Evolutionary conservation across 2,888 invertebrate genomes (phyloP).

Genomic region (Drosophila subsilvestris): DNA sequence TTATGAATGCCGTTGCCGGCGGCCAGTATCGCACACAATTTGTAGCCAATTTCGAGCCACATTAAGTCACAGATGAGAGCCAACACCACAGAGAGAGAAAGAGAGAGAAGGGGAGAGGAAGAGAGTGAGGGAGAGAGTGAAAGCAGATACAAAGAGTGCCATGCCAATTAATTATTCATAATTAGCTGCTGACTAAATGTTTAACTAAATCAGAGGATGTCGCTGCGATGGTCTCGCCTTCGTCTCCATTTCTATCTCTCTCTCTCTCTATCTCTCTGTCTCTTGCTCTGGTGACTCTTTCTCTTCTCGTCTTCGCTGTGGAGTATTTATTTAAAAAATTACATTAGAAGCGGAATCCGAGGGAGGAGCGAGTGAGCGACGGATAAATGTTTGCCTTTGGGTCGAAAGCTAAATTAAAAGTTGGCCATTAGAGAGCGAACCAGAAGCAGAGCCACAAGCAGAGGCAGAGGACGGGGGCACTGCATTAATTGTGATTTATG

Average conservation of each 20-base stretch:
- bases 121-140: background rate
- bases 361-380: conserved; percentile 9
- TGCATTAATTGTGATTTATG: conserved; percentile 58
- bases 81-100: conserved; percentile 1
- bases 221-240: conserved; percentile 8
- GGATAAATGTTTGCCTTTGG: conserved; percentile 28
- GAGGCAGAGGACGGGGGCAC: background rate
- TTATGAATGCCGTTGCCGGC: conserved; percentile 42
- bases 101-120: background rate
- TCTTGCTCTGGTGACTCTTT: background rate
- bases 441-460: background rate
- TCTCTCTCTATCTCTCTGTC: background rate
- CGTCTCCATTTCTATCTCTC: background rate
- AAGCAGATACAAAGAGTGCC: conserved; percentile 24
- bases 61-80: conserved; percentile 34
- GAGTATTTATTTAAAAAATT: conserved; percentile 45
- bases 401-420: conserved; percentile 43
- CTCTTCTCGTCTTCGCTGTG: background rate
- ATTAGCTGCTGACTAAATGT: conserved; percentile 64
- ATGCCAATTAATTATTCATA: conserved; percentile 66
- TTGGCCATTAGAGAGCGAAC: conserved; percentile 36
- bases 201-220: conserved; percentile 56
- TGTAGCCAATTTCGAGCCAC: conserved; percentile 31
- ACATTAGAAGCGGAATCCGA: conserved; percentile 30
- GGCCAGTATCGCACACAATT: conserved; percentile 28